Percentiles rank a stretch among this genome's conserved stretches.
Evolutionary conservation across 2,888 invertebrate genomes (phyloP).

Genomic region (Oithona nana): DNA sequence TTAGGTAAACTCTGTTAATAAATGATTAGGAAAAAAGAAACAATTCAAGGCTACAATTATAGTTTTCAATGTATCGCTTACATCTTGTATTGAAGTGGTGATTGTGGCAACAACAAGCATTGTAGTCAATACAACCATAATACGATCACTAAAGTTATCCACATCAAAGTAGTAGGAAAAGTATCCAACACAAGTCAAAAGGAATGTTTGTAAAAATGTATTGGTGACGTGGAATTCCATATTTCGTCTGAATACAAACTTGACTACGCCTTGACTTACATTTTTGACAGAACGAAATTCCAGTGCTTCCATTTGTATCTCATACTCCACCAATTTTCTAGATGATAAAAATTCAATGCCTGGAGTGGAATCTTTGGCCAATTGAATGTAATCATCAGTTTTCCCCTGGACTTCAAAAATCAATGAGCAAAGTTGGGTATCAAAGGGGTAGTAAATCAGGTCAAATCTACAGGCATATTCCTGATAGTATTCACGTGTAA

Average conservation of each 20-base stretch:
- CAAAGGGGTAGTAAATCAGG: conserved; percentile 11
- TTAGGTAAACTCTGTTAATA: conserved; percentile 9
- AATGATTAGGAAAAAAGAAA: no score
- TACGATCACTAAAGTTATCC: conserved; percentile 11
- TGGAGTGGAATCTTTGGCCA: not conserved
- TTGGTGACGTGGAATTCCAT: conserved; percentile 15
- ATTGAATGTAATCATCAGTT: conserved; percentile 7
- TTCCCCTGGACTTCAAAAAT: conserved; percentile 8
- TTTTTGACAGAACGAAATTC: not conserved
- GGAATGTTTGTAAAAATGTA: conserved; percentile 10
- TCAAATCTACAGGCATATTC: conserved; percentile 8
- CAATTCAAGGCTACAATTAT: no score
- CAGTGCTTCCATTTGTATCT: conserved; percentile 7
- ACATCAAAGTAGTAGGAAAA: conserved; percentile 8
- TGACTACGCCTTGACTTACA: not conserved
- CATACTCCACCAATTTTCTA: conserved; percentile 7
- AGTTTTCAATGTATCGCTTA: not conserved
- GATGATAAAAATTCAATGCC: not conserved
- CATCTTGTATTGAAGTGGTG: conserved; percentile 11
- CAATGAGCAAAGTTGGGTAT: conserved; percentile 14
- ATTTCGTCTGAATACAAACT: conserved; percentile 6
- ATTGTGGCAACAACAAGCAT: conserved; percentile 16
- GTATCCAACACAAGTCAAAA: conserved; percentile 5
- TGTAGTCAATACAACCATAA: conserved; percentile 13
- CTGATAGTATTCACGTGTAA: conserved; percentile 2